Evolutionary conservation across 1,140 invertebrate species (phyloP).

Genomic region (Orussus abietinus): DNA sequence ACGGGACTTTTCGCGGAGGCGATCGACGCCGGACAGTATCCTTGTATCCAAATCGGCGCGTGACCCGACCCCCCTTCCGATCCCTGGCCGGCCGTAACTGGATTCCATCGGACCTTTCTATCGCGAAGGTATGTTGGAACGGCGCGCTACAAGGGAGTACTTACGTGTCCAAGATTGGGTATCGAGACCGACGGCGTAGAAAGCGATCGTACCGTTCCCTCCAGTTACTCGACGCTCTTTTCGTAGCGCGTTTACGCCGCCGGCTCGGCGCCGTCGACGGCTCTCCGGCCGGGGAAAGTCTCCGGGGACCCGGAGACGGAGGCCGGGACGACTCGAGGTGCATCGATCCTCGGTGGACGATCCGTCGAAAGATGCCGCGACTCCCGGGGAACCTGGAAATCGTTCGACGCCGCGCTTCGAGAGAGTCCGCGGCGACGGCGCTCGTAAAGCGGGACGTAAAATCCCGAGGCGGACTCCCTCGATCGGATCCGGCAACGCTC

Average conservation of each 20-base stretch:
- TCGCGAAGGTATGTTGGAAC: background rate
- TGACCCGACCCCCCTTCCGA: constrained; percentile 6
- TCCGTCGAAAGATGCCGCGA: too few species aligned
- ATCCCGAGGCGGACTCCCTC: too few species aligned
- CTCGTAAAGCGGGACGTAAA: too few species aligned
- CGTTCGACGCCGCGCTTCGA: too few species aligned
- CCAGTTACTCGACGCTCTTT: constrained; percentile 23
- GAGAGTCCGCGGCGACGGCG: constrained; percentile 27
- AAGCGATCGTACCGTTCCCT: constrained; percentile 24
- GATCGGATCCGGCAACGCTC: too few species aligned
- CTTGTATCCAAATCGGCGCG: constrained; percentile 9
- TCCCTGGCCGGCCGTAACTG: constrained; percentile 5
- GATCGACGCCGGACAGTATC: background rate
- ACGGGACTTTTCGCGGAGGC: background rate
- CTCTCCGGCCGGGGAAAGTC: too few species aligned
- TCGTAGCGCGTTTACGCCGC: too few species aligned
- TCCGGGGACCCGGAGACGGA: too few species aligned
- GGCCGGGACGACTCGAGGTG: too few species aligned
- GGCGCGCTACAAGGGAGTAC: background rate
- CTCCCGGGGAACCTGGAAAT: too few species aligned
- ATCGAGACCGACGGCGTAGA: constrained; percentile 16
- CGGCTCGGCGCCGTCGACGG: constrained; percentile 1
- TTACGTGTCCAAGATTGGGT: constrained; percentile 1
- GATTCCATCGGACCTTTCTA: constrained; percentile 11
- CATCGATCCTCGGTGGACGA: too few species aligned